These are phyloP conservation scores for Galeruca laticollis DNA, from an alignment of 2,888 invertebrate species.

Conservation along the genomic window DNA sequence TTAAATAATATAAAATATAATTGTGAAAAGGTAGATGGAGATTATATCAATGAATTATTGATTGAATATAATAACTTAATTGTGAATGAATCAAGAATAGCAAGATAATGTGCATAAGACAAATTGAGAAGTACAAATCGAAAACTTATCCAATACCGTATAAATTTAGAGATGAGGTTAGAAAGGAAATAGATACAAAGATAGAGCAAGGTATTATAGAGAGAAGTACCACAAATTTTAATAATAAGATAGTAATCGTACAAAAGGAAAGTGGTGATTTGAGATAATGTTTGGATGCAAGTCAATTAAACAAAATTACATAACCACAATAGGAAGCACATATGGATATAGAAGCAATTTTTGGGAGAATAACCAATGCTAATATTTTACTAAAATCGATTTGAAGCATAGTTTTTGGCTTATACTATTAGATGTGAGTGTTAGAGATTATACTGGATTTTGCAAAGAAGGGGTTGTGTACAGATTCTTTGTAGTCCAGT, in stretches of 20 bases:
- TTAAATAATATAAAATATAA: neutral
- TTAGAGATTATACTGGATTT: too few relatives aligned
- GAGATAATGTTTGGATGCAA: constrained; percentile 19
- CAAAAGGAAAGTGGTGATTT: too few relatives aligned
- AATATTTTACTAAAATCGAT: constrained; percentile 43
- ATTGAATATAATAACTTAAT: too few relatives aligned
- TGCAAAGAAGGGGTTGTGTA: too few relatives aligned
- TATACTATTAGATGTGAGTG: too few relatives aligned
- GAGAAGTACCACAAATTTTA: constrained; percentile 22
- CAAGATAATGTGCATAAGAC: neutral
- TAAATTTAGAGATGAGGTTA: too few relatives aligned
- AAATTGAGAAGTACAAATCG: neutral
- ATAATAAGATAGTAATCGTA: constrained; percentile 15
- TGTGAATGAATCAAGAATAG: too few relatives aligned
- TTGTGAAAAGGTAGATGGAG: neutral
- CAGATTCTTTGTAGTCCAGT: constrained; percentile 46
- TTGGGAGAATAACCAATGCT: too few relatives aligned
- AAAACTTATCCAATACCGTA: constrained; percentile 20
- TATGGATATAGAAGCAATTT: too few relatives aligned
- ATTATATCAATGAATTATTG: too few relatives aligned
- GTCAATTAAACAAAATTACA: constrained; percentile 2
- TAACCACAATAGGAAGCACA: constrained; percentile 12
- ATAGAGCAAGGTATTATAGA: constrained; percentile 19
- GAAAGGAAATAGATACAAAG: constrained; percentile 10
- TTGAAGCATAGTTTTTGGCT: too few relatives aligned